Evolutionary conservation across 2,797 vertebrate species (phyloP), one percentile per base, ranked within the genome.

Genomic region (Epinephelus awoara): DNA sequence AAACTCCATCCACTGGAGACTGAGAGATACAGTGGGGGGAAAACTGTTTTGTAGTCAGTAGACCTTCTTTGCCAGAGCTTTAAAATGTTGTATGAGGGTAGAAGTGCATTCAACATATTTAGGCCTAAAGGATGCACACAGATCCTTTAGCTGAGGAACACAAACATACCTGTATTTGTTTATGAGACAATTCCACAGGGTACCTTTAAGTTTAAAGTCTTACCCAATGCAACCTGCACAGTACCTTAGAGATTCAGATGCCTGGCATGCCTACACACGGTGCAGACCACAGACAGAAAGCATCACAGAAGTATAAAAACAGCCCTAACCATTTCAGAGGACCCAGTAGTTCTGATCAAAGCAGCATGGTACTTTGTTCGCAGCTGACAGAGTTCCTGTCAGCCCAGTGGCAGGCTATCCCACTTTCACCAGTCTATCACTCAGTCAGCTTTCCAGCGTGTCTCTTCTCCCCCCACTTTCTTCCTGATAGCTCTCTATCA

Each of bases 401-500:
- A 86, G 79, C 75, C 52, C 65, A 66, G 75, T 81, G 71, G 85
- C 83, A 77, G 81, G 46, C 54, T 42, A 55, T 82, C 75, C 72
- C 29, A 18, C 75, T 72, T 64, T 86, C 80, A 85, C 67, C 85
- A 80, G 75, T 83, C 81, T n/a, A 77, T 86, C 87, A 85, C 56
- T 87, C 89, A 77, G 72, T 82, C 82, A 82, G 75, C 82, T 70
- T 78, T 56, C 61, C 77, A 62, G 57, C 64, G 13, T 12, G 50
- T 58, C 67, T 75, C 82, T 58, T 66, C 47, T 11, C 77, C 69
- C 40, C 81, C 65, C 58, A 44, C 78, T 77, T 64, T 70, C 83
- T 51, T 47, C 72, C 78, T 90, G 90, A 91, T 85, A 81, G 88
- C 85, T 80, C 83, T 89, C 84, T 71, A 85, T 92, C 91, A 89